These are phyloP conservation scores for Eupsittula cactorum DNA, from an alignment of 2,113 vertebrate genomes.

Conservation along the genomic window DNA sequence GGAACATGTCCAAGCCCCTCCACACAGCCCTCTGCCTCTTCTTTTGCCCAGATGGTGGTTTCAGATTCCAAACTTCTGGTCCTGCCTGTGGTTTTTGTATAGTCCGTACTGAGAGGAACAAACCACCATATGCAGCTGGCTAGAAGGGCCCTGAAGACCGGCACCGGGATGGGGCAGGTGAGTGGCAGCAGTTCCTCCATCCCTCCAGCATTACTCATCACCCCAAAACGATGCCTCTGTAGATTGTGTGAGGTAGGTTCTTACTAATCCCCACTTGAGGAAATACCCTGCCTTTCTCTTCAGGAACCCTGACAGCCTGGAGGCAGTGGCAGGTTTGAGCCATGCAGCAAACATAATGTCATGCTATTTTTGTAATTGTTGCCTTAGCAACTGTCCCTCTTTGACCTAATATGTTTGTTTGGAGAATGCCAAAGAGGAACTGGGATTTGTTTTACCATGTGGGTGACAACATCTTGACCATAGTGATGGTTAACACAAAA, in stretches of 20 bases:
- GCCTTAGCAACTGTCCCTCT: background rate
- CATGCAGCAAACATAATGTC: background rate
- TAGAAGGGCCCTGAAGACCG: background rate
- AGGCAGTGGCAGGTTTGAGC: background rate
- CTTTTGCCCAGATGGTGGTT: background rate
- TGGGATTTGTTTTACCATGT: background rate
- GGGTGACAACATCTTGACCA: background rate
- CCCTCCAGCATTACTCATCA: background rate
- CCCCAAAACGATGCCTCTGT: rapidly evolving
- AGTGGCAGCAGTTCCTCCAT: background rate
- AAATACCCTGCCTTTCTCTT: background rate
- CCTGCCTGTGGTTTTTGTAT: background rate
- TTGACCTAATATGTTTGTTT: background rate
- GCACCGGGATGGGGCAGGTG: background rate
- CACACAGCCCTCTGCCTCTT: background rate
- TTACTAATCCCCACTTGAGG: background rate
- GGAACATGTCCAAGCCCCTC: background rate
- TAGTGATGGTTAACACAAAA: background rate
- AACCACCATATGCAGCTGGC: rapidly evolving
- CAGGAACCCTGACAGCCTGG: background rate
- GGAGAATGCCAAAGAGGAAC: conserved; percentile 51
- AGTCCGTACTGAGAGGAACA: background rate
- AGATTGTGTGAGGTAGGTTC: background rate
- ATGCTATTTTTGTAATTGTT: conserved; percentile 14
- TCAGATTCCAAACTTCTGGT: background rate